These are phyloP conservation scores for Sebastes trivittatus DNA, from an alignment of 2,797 vertebrate genomes.

Conservation along the genomic window DNA sequence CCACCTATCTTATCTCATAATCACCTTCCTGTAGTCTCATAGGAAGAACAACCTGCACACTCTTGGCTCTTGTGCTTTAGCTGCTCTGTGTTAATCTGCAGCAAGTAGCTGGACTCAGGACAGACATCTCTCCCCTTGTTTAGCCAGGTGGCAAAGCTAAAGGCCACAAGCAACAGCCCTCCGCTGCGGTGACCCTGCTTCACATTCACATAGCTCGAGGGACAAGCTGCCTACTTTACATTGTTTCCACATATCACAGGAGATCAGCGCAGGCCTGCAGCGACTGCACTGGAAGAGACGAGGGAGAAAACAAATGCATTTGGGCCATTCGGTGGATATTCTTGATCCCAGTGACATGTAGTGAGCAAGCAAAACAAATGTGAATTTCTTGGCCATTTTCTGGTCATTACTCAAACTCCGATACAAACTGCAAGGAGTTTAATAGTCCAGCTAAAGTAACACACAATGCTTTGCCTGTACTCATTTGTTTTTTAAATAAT, in stretches of 20 bases:
- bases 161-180: constrained; percentile 53
- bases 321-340: background rate
- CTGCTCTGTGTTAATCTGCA: constrained; percentile 17
- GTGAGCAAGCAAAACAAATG: background rate
- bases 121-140: constrained; percentile 19
- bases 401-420: background rate
- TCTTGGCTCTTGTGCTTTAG: constrained; percentile 5
- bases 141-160: constrained; percentile 71
- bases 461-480: background rate
- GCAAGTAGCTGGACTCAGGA: constrained; percentile 1
- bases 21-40: background rate
- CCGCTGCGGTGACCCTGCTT: constrained; percentile 43
- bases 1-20: background rate
- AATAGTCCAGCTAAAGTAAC: background rate
- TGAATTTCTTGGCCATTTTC: background rate
- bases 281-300: background rate
- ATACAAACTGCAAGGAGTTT: background rate
- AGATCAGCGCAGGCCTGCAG: constrained; percentile 2
- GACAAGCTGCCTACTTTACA: constrained; percentile 61
- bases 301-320: background rate
- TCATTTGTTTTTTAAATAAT: background rate
- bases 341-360: background rate
- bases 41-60: background rate
- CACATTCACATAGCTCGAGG: constrained; percentile 30
- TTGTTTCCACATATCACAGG: constrained; percentile 60